Percentiles rank a stretch among this genome's conserved stretches.
Evolutionary conservation across 2,888 invertebrate species (phyloP).

Genomic region (Pollenia angustigena): DNA sequence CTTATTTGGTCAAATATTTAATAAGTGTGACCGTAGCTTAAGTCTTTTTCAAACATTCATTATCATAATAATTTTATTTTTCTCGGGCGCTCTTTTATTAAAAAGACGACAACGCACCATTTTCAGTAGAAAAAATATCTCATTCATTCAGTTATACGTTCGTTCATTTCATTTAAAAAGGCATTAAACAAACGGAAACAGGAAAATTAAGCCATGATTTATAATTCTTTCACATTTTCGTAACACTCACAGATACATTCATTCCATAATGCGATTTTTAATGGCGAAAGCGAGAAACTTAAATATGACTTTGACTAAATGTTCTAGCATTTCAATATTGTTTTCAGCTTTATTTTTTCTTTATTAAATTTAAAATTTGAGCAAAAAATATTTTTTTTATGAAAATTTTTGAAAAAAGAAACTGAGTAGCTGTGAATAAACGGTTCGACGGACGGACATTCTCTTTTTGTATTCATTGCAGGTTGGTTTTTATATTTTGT

Average conservation of each 20-base stretch:
- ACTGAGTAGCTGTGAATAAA: conserved; percentile 53
- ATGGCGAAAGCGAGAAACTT: conserved; percentile 55
- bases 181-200: conserved; percentile 76
- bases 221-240: conserved; percentile 75
- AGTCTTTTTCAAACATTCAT: conserved; percentile 47
- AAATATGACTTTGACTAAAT: conserved; percentile 40
- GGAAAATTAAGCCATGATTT: conserved; percentile 79
- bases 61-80: conserved; percentile 53
- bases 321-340: conserved; percentile 40
- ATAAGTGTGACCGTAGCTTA: no score
- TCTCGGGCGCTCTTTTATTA: conserved; percentile 6
- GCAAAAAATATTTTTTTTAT: background rate
- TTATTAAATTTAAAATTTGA: conserved; percentile 6
- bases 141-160: conserved; percentile 30
- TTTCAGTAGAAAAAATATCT: conserved; percentile 30
- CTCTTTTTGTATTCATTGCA: conserved; percentile 29
- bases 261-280: conserved; percentile 52
- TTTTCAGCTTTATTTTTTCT: conserved; percentile 30
- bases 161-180: conserved; percentile 73
- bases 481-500: conserved; percentile 6
- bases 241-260: background rate
- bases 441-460: conserved; percentile 18
- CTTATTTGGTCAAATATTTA: no score
- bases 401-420: conserved; percentile 11
- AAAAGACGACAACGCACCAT: conserved; percentile 45